Evolutionary conservation across 2,113 vertebrate species (phyloP).

Genomic region (Sylvietta virens): DNA sequence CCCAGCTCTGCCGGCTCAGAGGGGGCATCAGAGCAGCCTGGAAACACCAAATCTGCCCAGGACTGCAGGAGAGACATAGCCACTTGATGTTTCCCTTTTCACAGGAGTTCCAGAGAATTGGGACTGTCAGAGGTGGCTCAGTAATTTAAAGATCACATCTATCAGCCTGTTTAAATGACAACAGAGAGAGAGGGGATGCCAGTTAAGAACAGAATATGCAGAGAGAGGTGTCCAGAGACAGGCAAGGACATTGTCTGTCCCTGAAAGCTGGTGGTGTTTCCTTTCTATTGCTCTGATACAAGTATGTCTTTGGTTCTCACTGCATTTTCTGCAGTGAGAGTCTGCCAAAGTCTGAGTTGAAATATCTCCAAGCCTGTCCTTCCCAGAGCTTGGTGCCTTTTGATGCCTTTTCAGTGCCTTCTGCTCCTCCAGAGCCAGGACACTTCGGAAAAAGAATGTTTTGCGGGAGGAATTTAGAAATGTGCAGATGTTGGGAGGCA

Average conservation of each 20-base stretch:
- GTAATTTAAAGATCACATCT: neutral
- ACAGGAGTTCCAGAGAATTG: neutral
- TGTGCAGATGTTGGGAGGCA: neutral
- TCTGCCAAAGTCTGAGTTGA: conserved; percentile 2
- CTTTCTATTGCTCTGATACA: neutral
- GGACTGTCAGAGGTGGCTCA: neutral
- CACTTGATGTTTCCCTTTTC: neutral
- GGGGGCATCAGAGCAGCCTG: neutral
- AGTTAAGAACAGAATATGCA: neutral
- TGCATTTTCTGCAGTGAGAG: neutral
- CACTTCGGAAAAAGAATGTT: neutral
- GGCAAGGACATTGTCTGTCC: neutral
- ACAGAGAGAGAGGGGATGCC: neutral
- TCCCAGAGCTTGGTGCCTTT: neutral
- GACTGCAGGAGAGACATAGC: neutral
- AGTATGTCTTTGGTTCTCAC: neutral
- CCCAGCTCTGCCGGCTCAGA: neutral
- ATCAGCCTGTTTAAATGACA: neutral
- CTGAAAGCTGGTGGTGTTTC: neutral
- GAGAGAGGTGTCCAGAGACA: neutral
- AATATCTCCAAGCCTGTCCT: neutral
- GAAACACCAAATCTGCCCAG: neutral
- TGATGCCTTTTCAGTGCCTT: neutral
- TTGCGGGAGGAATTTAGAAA: neutral
- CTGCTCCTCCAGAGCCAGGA: neutral